phyloP scores from a whole-genome alignment of 2,113 vertebrate species.

The Tyto alba region DNA sequence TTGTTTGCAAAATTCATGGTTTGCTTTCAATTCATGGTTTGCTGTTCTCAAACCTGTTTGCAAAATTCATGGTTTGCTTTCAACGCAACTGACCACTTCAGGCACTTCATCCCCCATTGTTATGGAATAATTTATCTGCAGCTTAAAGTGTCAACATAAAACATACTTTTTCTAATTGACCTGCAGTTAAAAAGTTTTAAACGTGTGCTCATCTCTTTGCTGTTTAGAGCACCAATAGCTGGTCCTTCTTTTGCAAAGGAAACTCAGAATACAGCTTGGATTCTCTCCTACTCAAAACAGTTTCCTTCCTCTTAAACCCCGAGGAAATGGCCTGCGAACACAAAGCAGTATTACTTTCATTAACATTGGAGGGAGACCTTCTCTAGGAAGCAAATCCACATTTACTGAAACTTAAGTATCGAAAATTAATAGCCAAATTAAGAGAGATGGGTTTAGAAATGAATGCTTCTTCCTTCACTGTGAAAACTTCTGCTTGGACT shows the following conservation, averaged over 20 bases:
- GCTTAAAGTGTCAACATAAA: not conserved
- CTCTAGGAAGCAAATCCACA: not conserved
- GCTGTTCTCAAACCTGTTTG: not conserved
- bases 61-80: not conserved
- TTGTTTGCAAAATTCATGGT: not conserved
- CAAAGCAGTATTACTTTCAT: not conserved
- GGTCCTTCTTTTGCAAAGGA: not conserved
- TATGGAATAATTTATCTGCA: not conserved
- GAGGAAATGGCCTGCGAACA: not conserved
- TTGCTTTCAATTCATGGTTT: no score
- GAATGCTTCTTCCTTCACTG: not conserved
- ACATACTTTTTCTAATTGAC: not conserved
- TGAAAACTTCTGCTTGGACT: not conserved
- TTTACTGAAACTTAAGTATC: not conserved
- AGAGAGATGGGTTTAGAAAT: not conserved
- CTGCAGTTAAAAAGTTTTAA: not conserved
- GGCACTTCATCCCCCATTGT: no score
- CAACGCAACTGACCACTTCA: not conserved
- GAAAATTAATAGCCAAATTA: not conserved
- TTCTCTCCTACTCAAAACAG: not conserved
- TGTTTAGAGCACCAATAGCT: not conserved
- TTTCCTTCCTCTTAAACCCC: constrained; percentile 18
- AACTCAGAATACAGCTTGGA: not conserved
- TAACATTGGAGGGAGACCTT: not conserved
- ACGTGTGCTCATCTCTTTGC: not conserved